Evolutionary conservation across 2,113 vertebrate genomes (phyloP).

Genomic region (Rhabdomys dilectus): DNA sequence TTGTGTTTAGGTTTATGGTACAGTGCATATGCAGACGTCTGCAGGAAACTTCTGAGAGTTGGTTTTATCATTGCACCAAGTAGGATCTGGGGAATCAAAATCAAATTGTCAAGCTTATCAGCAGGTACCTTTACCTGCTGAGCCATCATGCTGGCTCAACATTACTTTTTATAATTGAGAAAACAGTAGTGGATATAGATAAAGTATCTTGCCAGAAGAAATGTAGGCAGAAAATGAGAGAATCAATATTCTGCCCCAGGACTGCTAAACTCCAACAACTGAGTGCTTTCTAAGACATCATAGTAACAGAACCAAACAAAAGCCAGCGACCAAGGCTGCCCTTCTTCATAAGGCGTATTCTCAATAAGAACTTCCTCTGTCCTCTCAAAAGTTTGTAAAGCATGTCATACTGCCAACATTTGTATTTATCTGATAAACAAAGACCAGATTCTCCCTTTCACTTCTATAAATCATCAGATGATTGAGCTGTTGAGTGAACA

Average conservation of each 20-base stretch:
- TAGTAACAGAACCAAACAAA: background rate
- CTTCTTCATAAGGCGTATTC: background rate
- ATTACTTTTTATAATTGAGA: conserved; percentile 22
- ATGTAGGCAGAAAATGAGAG: background rate
- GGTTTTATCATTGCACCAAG: background rate
- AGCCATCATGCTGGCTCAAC: background rate
- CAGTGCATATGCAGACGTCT: background rate
- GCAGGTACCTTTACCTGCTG: background rate
- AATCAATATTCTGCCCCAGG: background rate
- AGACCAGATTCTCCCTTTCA: background rate
- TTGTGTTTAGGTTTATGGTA: too few species aligned
- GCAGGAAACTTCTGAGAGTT: too few species aligned
- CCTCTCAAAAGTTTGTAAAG: conserved; percentile 14
- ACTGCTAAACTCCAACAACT: background rate
- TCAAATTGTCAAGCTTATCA: background rate
- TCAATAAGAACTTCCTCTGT: background rate
- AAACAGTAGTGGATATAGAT: background rate
- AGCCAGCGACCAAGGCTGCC: background rate
- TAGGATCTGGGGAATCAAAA: background rate
- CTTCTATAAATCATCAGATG: background rate
- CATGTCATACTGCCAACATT: background rate
- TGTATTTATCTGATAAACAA: conserved; percentile 30
- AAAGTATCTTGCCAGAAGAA: background rate
- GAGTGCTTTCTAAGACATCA: background rate
- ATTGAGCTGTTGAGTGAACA: background rate